Evolutionary conservation across 2,797 vertebrate genomes (phyloP), one percentile per base, ranked within the genome.

Genomic region (Gallirallus australis): DNA sequence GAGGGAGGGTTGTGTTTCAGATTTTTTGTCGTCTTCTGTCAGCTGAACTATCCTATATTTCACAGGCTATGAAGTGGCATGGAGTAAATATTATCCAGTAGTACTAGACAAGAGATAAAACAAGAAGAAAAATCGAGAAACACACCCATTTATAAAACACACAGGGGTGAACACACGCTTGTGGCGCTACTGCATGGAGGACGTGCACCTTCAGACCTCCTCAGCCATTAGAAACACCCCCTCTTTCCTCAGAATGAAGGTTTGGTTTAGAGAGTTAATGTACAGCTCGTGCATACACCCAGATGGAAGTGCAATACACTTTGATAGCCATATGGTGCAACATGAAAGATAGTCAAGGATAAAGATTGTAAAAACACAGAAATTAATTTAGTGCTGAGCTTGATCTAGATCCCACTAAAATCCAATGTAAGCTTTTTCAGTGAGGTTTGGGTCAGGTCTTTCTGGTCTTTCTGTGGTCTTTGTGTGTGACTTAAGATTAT

Each of bases 371-470:
- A 89, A 89, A 92, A 64, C 60, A 9, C 39, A 82, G 68, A 85
- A 95, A 92, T 93, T 75, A 82, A 77, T 92, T 94, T 76, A 71
- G 71, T 78, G 35, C 65, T 80, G 64, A 77, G 75, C 17, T 88
- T 90, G 48, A 93, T 89, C 68, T 77, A 68, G 86, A 78, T 86
- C 42, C 70, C 27, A 7, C 64, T 82, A 82, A 95, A 84, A 15
- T 48, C 23, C 60, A n/a, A 0, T 6, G 33, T 86, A 72, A 90
- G 70, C 71, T 89, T 84, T 82, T 71, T 52, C 90, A 71, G 63
- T 76, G 69, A 64, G 8, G 19, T 85, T 69, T 82, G 69, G 56
- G 84, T 91, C 78, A 54, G 60, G 54, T 61, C 54, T 79, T 91
- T 54, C 45, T 20, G 89, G 39, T 84, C 30, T 76, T 72, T 87